phyloP scores from a whole-genome alignment of 2,888 invertebrate species.

The Ditula angustiorana region DNA sequence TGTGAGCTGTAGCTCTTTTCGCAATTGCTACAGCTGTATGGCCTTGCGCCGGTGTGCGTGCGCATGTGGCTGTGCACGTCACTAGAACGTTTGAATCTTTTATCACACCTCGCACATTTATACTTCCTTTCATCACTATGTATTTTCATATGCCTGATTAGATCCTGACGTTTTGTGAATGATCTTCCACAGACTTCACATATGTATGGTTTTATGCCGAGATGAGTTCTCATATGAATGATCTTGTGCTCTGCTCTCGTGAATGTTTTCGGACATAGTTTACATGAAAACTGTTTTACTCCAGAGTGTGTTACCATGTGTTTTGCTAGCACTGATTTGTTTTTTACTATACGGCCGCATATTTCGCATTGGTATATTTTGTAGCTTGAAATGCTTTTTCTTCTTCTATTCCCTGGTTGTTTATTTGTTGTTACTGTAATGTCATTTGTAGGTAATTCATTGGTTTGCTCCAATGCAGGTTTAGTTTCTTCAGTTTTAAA shows the following conservation, averaged over 20 bases:
- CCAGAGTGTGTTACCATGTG: constrained; percentile 67
- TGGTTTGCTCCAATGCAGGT: neutral
- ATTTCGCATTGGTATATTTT: constrained; percentile 49
- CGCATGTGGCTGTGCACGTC: constrained; percentile 55
- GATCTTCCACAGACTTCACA: constrained; percentile 76
- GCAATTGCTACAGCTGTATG: constrained; percentile 52
- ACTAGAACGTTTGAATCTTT: constrained; percentile 53
- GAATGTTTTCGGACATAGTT: constrained; percentile 64
- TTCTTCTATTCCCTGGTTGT: neutral
- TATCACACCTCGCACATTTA: constrained; percentile 52
- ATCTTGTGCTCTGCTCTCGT: constrained; percentile 69
- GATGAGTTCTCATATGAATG: constrained; percentile 80
- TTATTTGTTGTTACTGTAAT: neutral
- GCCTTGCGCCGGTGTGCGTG: constrained; percentile 53
- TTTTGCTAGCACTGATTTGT: constrained; percentile 48
- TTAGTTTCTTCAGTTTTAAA: constrained; percentile 11
- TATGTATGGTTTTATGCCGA: constrained; percentile 77
- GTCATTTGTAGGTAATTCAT: neutral
- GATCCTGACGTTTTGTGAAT: constrained; percentile 55
- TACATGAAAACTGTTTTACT: constrained; percentile 63
- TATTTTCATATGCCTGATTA: constrained; percentile 53
- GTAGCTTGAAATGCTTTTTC: constrained; percentile 1
- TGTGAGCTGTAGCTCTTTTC: constrained; percentile 53
- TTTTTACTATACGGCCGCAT: constrained; percentile 52
- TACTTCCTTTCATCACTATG: constrained; percentile 56